Evolutionary conservation across 2,888 invertebrate species (phyloP).

Genomic region (Drosophila nigricruria): DNA sequence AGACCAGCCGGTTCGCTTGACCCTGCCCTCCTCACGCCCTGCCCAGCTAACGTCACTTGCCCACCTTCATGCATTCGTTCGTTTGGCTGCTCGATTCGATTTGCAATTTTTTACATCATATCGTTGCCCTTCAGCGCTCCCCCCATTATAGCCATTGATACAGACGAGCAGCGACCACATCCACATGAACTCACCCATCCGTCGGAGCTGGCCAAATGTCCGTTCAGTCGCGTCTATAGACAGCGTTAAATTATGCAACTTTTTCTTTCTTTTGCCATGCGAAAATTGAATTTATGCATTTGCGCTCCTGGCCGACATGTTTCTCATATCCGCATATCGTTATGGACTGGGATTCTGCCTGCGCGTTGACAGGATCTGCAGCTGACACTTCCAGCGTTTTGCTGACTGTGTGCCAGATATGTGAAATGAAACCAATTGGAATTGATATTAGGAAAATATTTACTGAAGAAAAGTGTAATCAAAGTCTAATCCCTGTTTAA

Average conservation of each 20-base stretch:
- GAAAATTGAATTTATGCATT: constrained; percentile 78
- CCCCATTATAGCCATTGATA: constrained; percentile 20
- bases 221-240: constrained; percentile 51
- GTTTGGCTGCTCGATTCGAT: constrained; percentile 71
- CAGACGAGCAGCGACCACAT: constrained; percentile 19
- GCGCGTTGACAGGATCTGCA: constrained; percentile 13
- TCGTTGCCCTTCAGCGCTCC: constrained; percentile 4
- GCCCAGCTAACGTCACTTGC: background rate
- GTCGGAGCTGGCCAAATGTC: too few species aligned
- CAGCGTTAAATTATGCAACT: constrained; percentile 75
- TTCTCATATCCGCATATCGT: constrained; percentile 4
- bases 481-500: background rate
- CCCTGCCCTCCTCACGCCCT: background rate
- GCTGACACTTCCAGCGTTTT: constrained; percentile 19
- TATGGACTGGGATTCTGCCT: background rate
- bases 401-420: background rate
- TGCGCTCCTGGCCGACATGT: constrained; percentile 36
- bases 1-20: constrained; percentile 20
- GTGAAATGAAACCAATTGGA: background rate
- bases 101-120: constrained; percentile 74
- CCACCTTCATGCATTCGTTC: constrained; percentile 39
- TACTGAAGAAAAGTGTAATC: background rate
- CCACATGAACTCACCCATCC: constrained; percentile 19
- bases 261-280: constrained; percentile 38
- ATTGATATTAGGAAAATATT: background rate